A percentile compares a stretch with the other conserved stretches of the same genome.
These are phyloP conservation scores for Esox niger DNA, from an alignment of 2,113 vertebrate genomes.

Conservation along the genomic window DNA sequence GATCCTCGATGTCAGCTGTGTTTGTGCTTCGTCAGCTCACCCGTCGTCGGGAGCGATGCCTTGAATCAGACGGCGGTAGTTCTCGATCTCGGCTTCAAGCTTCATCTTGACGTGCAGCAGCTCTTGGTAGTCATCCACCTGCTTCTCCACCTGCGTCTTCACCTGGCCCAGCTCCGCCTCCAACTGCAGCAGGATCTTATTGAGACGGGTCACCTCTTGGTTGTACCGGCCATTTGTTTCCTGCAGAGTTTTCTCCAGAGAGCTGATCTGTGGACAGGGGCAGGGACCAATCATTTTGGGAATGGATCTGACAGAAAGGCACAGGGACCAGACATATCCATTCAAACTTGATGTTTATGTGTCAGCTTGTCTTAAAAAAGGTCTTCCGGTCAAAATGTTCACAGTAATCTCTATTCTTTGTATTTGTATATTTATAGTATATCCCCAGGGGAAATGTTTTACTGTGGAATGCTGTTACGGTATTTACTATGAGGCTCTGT, in stretches of 20 bases:
- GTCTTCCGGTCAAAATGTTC: no score
- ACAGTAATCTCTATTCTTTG: no score
- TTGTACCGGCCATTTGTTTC: slow-evolving; percentile 45
- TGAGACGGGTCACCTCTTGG: slow-evolving; percentile 37
- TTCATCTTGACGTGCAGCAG: slow-evolving; percentile 75
- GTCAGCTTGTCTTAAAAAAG: no score
- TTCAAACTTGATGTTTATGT: no score
- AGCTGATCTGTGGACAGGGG: slow-evolving; percentile 54
- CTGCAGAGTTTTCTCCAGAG: slow-evolving; percentile 59
- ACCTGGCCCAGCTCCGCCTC: slow-evolving; percentile 63
- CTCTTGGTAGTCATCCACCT: slow-evolving; percentile 60
- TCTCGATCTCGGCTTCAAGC: slow-evolving; percentile 72
- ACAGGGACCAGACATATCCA: no score
- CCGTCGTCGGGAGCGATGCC: slow-evolving; percentile 21
- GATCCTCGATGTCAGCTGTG: neutral
- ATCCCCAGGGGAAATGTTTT: no score
- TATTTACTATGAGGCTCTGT: no score
- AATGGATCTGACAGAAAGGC: no score
- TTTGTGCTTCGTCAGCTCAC: slow-evolving; percentile 3
- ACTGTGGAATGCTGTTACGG: no score
- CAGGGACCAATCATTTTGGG: no score
- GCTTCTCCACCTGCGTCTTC: slow-evolving; percentile 59
- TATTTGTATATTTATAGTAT: no score
- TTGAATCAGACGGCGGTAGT: slow-evolving; percentile 65
- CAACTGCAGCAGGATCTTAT: slow-evolving; percentile 44